phyloP scores from a whole-genome alignment of 64 coral and sea anemone genomes.

The Catalaphyllia jardinei region DNA sequence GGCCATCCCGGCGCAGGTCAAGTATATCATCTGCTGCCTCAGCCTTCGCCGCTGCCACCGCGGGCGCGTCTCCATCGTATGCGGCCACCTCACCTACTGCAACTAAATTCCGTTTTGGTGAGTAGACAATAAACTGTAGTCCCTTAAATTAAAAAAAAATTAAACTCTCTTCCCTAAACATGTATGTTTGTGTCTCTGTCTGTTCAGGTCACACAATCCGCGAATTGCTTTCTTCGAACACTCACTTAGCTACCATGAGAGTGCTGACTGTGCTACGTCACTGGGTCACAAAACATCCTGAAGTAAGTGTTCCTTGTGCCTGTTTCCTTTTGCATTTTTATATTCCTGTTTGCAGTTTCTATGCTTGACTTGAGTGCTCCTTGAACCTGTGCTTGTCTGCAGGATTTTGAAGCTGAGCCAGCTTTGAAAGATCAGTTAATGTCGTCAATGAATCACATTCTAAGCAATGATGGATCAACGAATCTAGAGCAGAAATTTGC shows the following conservation, averaged over 20 bases:
- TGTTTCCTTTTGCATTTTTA: not conserved
- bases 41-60: conserved; percentile 95
- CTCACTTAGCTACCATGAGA: conserved; percentile 81
- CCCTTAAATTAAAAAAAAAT: too few species aligned
- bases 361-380: not conserved
- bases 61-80: conserved; percentile 89
- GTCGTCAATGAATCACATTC: conserved; percentile 79
- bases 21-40: conserved; percentile 97
- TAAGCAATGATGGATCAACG: conserved; percentile 66
- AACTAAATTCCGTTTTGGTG: conserved; percentile 90
- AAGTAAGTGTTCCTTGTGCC: conserved; percentile 39
- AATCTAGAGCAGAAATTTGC: conserved; percentile 89
- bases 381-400: not conserved
- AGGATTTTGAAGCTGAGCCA: conserved; percentile 81
- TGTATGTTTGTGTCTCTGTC: not conserved
- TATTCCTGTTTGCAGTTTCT: not conserved
- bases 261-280: conserved; percentile 89
- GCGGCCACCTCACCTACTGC: conserved; percentile 56
- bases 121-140: not conserved
- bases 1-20: conserved; percentile 77
- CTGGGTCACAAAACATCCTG: conserved; percentile 94
- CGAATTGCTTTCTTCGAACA: conserved; percentile 76
- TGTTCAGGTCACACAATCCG: conserved; percentile 75
- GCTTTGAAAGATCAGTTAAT: conserved; percentile 73
- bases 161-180: too few species aligned